Evolutionary conservation across 2,888 invertebrate genomes (phyloP), one percentile per base, ranked within the genome.

Genomic region (Synanthedon myopaeformis): DNA sequence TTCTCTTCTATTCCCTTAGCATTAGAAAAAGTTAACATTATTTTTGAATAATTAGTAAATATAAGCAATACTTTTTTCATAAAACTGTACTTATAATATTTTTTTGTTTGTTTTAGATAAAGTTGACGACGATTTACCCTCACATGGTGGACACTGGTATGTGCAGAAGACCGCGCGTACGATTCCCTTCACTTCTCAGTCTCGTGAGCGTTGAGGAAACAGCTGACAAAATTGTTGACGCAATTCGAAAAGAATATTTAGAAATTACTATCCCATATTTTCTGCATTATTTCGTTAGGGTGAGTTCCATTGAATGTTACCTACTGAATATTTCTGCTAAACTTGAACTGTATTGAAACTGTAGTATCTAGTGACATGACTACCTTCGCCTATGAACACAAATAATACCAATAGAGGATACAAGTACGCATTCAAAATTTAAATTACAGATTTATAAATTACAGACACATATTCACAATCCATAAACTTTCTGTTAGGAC

Each of bases 101-200:
- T 10, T 35, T 35, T 13, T 6, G 5, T 13, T 45, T 11, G 3
- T 13, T 45, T 45, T 73, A 91, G 87, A 90, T 97, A 49, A 91
- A 93, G 63, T 89, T 95, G 53, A 97, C 97, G 0, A 92, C 93
- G 0, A 89, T 97, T 52, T 96, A 89, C 70, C 97, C 97, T 0
- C 95, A 93, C 74, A 95, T 96, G 82, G 93, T 95, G 28, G 91
- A 95, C 71, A 96, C 96, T 0, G 95, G 95, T 0, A 82, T 96
- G 4, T 93, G 93, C 69, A 91, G 92, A 67, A 92, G 90, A 56
- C 93, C 94, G 0, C 89, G 84, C 59, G 90, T 91, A 65, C 90
- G 91, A 51, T 94, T 93, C 79, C 82, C 89, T 48, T 79, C 63
- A 1, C 62, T 90, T n/a, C 88, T 93, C 88, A 84, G 88, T 58